Base-by-base conservation (phyloP, 37 sponge, comb jelly and placozoan species). In the Agelas oroides region DNA sequence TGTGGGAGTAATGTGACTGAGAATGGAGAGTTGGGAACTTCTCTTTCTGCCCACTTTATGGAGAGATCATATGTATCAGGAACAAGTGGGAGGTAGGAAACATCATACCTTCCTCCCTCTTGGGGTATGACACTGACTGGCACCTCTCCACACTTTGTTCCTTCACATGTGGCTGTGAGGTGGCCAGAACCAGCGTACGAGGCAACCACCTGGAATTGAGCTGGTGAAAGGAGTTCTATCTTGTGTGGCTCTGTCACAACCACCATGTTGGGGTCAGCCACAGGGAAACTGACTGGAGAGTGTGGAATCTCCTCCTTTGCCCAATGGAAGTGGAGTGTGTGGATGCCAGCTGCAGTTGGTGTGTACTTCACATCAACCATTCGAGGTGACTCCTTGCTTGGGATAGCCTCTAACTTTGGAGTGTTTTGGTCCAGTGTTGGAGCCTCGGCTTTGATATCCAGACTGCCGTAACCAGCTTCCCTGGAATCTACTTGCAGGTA, bases 21-120 rank as follows among this genome's bases (percentile, higher is more conserved):
- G 70, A 92, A 92, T n/a, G 92, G 92, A 11, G 83, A 82, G 16
- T 81, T 73, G 20, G 89, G 89, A 41, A 92, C 65, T 37, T 83
- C 62, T 36, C 59, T 38, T 12, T 53, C 78, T 18, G 85, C 75
- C 84, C 84, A 92, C 2, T 54, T 34, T 25, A 79, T 53, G 18
- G 70, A 34, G 25, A 87, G 33, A 1, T 55, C 58, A 31, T 81
- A 87, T 15, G 77, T 65, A 1, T 73, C 88, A n/a, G 68, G 63
- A 12, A 67, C 73, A 2, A 68, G 56, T 12, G 75, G 81, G 19
- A 40, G 63, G 57, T 73, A 81, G 57, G 56, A 65, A 38, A 87
- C 81, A 13, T 79, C 34, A n/a, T 25, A 52, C 28, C 27, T 59
- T 3, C 39, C 73, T 20, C n/a, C 34, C 16, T 82, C 83, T 23